Percentiles rank a stretch among this genome's conserved stretches.
Evolutionary conservation across 2,113 vertebrate species (phyloP).

Genomic region (Saguinus imperator): DNA sequence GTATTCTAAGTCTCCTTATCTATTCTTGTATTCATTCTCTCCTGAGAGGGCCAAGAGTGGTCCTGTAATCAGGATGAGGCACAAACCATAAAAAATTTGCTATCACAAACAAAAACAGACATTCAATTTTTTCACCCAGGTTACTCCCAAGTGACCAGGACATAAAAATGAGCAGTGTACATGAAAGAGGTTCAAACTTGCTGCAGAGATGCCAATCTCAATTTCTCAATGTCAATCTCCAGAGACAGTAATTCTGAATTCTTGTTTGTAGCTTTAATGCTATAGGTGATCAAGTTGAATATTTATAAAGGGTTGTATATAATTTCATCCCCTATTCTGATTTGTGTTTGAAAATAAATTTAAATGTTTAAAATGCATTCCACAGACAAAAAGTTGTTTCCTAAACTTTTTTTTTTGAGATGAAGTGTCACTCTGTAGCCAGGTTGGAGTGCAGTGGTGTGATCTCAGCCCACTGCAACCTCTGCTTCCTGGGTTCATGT

Average conservation of each 20-base stretch:
- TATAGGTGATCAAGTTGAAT: background rate
- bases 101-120: background rate
- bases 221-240: background rate
- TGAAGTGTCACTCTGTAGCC: no score
- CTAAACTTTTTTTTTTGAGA: background rate
- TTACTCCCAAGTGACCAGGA: background rate
- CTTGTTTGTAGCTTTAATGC: slow-evolving; percentile 23
- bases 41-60: accelerated
- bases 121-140: background rate
- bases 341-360: background rate
- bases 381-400: background rate
- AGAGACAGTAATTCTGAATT: background rate
- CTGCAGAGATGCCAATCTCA: background rate
- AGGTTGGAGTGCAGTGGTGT: no score
- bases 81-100: accelerated
- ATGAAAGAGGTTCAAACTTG: background rate
- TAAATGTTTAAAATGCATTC: background rate
- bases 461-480: no score
- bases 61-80: background rate
- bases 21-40: background rate
- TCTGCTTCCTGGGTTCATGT: no score
- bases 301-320: background rate
- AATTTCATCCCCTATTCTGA: background rate
- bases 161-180: background rate
- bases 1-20: background rate